Percentiles rank a stretch among this genome's conserved stretches.
These are phyloP conservation scores for Athetis lepigone DNA, from an alignment of 2,888 invertebrate species.

Conservation along the genomic window DNA sequence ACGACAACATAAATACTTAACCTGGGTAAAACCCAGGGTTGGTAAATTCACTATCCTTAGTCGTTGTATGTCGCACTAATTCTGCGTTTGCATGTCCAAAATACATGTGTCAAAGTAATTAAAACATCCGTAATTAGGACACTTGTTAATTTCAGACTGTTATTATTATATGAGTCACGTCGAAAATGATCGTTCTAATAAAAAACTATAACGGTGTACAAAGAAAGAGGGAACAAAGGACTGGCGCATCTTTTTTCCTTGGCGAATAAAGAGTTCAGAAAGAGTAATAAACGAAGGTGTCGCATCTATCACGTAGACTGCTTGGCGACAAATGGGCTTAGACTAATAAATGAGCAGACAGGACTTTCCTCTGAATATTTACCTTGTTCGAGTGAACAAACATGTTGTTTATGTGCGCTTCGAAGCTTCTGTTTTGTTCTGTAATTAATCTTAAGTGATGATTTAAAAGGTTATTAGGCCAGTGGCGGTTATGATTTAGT, in stretches of 20 bases:
- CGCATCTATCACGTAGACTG: slow-evolving; percentile 53
- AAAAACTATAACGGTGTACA: neutral
- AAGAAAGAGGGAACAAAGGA: neutral
- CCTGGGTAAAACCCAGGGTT: too few species aligned
- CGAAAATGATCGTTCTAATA: neutral
- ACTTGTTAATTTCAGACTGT: slow-evolving; percentile 7
- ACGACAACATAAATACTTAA: too few species aligned
- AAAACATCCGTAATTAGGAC: slow-evolving; percentile 13
- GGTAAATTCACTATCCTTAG: neutral
- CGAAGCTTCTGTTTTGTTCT: neutral
- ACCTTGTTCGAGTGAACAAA: slow-evolving; percentile 29
- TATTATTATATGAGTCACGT: neutral
- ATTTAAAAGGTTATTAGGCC: neutral
- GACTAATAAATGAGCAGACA: slow-evolving; percentile 54
- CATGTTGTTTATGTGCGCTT: slow-evolving; percentile 13
- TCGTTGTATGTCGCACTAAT: slow-evolving; percentile 2
- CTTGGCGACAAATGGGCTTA: slow-evolving; percentile 55
- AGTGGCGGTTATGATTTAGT: neutral
- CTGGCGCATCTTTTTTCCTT: slow-evolving; percentile 12
- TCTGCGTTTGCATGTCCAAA: slow-evolving; percentile 17
- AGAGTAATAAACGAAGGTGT: slow-evolving; percentile 51
- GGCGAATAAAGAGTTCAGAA: slow-evolving; percentile 49
- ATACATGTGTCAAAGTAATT: slow-evolving; percentile 5
- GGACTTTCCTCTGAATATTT: slow-evolving; percentile 49
- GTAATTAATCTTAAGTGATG: neutral